Percentiles rank a stretch among this genome's conserved stretches.
Conservation (phyloP, 2,888 invertebrate genomes). For the Deilephila elpenor region DNA sequence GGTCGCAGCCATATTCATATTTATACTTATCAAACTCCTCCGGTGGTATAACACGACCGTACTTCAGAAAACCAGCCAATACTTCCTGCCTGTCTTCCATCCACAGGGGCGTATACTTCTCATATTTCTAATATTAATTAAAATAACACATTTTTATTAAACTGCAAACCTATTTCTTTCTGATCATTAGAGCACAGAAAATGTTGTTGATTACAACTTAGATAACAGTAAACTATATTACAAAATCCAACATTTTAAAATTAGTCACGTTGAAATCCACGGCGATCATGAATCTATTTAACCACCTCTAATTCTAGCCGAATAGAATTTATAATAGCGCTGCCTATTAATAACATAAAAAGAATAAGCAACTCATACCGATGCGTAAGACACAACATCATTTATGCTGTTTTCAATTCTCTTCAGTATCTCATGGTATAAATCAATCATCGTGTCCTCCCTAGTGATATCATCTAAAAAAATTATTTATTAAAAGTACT, state of each 20-base stretch:
- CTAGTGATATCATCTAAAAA: constrained; percentile 82
- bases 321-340: too few relatives aligned
- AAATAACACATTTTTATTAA: background rate
- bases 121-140: constrained; percentile 77
- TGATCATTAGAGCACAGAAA: too few relatives aligned
- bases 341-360: too few relatives aligned
- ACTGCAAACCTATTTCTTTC: background rate
- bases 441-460: constrained; percentile 85
- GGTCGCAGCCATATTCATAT: constrained; percentile 76
- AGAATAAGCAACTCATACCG: constrained; percentile 53
- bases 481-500: background rate
- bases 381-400: constrained; percentile 68
- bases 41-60: constrained; percentile 88
- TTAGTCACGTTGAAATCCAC: too few relatives aligned
- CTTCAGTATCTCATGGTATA: constrained; percentile 82
- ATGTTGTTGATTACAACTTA: too few relatives aligned
- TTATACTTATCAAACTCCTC: constrained; percentile 87
- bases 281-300: too few relatives aligned
- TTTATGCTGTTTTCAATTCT: constrained; percentile 76
- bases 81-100: constrained; percentile 90
- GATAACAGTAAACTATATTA: too few relatives aligned
- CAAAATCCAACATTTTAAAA: too few relatives aligned
- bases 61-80: constrained; percentile 90
- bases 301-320: too few relatives aligned
- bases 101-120: constrained; percentile 92